A percentile compares a stretch with the other conserved stretches of the same genome.
phyloP scores from a whole-genome alignment of 2,797 vertebrate species.

The Smutsia temminckii region DNA sequence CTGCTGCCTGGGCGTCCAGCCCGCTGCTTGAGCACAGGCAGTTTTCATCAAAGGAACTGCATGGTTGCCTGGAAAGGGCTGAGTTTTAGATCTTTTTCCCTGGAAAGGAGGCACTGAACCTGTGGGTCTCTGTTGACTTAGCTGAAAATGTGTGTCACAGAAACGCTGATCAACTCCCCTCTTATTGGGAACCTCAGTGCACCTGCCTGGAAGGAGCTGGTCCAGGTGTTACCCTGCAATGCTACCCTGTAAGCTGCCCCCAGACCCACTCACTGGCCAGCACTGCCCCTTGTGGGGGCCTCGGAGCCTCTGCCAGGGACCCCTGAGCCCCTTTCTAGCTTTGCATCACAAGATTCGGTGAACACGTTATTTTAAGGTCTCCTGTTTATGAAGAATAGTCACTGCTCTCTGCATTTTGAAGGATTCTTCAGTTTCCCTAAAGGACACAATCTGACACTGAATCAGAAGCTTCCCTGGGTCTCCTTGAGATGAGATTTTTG shows the following conservation, averaged over 20 bases:
- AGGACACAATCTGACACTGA: not conserved
- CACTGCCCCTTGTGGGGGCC: not conserved
- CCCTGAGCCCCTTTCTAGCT: accelerated
- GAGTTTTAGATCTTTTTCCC: not conserved
- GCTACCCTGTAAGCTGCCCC: accelerated
- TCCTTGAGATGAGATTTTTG: conserved; percentile 73
- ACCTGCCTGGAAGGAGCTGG: accelerated
- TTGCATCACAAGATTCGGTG: accelerated
- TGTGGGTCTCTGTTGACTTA: not conserved
- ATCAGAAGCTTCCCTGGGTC: conserved; percentile 35
- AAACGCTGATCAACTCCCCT: not conserved
- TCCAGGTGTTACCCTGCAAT: not conserved
- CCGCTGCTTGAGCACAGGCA: not conserved
- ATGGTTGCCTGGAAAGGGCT: not conserved
- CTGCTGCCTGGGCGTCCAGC: too few species aligned
- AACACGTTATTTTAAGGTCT: accelerated
- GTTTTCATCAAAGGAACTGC: not conserved
- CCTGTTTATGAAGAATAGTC: too few species aligned
- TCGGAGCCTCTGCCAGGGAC: accelerated
- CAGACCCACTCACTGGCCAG: accelerated
- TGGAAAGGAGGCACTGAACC: too few species aligned
- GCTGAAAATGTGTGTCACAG: not conserved
- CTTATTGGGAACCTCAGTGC: not conserved
- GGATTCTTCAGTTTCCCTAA: not conserved
- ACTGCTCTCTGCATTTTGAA: not conserved